Percentiles rank a stretch among this genome's conserved stretches.
Conservation (phyloP, 2,113 vertebrate species). For the Apodemus sylvaticus region DNA sequence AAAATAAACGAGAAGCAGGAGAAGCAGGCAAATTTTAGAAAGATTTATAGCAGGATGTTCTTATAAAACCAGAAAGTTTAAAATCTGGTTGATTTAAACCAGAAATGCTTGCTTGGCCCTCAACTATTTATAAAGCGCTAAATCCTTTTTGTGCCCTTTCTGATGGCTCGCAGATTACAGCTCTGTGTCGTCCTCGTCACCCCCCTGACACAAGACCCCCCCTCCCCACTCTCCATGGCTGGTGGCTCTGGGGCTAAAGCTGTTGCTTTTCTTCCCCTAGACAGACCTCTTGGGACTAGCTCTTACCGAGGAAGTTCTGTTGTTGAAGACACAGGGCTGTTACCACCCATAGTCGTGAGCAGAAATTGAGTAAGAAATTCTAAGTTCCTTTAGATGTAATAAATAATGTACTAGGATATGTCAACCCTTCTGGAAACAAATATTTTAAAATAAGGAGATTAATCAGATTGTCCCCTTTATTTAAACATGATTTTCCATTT, state of each 20-base stretch:
- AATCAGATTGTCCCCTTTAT: conserved; percentile 55
- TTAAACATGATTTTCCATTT: conserved; percentile 72
- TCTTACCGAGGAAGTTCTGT: not conserved
- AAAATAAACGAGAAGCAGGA: conserved; percentile 70
- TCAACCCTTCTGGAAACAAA: conserved; percentile 31
- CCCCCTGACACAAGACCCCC: not conserved
- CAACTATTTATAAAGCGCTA: conserved; percentile 69
- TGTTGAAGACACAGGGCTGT: not conserved
- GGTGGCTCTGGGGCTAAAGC: not conserved
- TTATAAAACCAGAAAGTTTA: conserved; percentile 76
- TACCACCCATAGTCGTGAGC: not conserved
- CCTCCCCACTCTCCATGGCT: not conserved
- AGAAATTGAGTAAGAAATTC: conserved; percentile 7
- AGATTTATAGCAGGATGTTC: conserved; percentile 73
- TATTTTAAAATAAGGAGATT: conserved; percentile 55
- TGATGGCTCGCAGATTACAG: conserved; percentile 60
- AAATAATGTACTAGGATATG: conserved; percentile 25
- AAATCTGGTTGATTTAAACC: conserved; percentile 71
- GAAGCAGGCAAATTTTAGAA: conserved; percentile 57
- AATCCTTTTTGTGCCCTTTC: conserved; percentile 60
- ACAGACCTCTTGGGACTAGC: not conserved
- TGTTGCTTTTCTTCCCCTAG: not conserved
- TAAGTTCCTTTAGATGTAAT: conserved; percentile 48
- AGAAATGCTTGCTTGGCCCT: conserved; percentile 68
- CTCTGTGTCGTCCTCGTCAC: not conserved